These are phyloP conservation scores for Ptychobarbus kaznakovi DNA, from an alignment of 2,797 vertebrate genomes.

Conservation along the genomic window DNA sequence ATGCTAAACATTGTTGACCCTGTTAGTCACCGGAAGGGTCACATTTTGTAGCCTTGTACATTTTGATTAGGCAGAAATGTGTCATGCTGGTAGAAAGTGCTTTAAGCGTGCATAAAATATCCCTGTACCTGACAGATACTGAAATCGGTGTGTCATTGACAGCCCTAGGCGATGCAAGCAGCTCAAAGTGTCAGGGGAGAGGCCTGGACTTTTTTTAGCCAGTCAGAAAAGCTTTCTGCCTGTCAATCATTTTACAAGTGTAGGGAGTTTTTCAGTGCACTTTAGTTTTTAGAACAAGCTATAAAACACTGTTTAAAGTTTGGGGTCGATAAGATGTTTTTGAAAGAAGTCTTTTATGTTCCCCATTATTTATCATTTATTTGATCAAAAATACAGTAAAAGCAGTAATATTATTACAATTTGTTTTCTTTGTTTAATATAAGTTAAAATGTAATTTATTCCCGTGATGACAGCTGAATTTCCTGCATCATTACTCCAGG, in stretches of 20 bases:
- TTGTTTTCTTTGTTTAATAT: background rate
- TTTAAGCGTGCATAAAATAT: background rate
- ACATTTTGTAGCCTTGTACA: background rate
- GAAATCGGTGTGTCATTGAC: background rate
- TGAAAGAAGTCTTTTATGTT: background rate
- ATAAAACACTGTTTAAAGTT: background rate
- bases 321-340: background rate
- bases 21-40: conserved; percentile 23
- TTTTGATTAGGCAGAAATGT: conserved; percentile 10
- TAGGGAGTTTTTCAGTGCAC: background rate
- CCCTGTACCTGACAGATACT: background rate
- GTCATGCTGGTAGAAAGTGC: background rate
- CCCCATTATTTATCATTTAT: background rate
- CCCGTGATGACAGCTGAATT: background rate
- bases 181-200: background rate
- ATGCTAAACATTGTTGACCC: conserved; percentile 9
- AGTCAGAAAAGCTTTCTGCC: background rate
- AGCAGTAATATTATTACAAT: background rate
- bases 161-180: background rate
- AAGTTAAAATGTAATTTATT: background rate
- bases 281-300: background rate
- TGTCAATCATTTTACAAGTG: background rate
- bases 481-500: background rate
- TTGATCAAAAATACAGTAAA: background rate
- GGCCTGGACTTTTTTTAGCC: background rate